phyloP scores from a whole-genome alignment of 1,140 invertebrate genomes.

The Bombus turneri region DNA sequence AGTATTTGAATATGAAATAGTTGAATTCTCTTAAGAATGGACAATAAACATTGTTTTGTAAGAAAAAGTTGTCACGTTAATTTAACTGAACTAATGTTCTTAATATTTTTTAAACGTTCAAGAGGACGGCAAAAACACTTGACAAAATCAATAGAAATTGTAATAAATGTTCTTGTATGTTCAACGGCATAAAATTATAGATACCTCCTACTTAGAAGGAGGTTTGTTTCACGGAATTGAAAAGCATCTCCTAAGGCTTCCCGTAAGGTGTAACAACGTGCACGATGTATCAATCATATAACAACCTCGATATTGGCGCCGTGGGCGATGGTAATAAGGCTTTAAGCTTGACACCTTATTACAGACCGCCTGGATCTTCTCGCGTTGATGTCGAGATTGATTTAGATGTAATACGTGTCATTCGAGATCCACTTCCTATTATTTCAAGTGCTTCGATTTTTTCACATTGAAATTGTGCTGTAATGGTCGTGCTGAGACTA shows the following conservation, averaged over 20 bases:
- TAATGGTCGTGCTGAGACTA: neutral
- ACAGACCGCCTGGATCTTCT: slow-evolving; percentile 54
- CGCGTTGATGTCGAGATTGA: slow-evolving; percentile 68
- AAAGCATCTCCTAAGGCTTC: neutral
- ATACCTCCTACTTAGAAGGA: neutral
- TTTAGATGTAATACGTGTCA: slow-evolving; percentile 63
- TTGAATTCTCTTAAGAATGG: too few species aligned
- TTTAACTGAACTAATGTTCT: too few species aligned
- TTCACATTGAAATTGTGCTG: neutral
- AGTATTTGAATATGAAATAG: neutral
- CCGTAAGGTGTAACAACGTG: neutral
- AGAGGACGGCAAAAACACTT: neutral
- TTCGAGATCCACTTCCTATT: slow-evolving; percentile 10
- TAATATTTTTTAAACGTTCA: too few species aligned
- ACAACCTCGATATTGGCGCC: neutral
- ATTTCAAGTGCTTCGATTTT: neutral
- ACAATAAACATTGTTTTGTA: too few species aligned
- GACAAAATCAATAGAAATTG: neutral
- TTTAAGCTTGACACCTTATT: slow-evolving; percentile 72
- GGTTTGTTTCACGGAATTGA: neutral
- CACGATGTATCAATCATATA: slow-evolving; percentile 21
- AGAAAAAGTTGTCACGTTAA: too few species aligned
- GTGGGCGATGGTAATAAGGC: slow-evolving; percentile 40
- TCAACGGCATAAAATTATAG: neutral
- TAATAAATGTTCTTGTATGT: neutral